Evolutionary conservation across 2,888 invertebrate species (phyloP), one percentile per base, ranked within the genome.

Genomic region (Sycophila texana): DNA sequence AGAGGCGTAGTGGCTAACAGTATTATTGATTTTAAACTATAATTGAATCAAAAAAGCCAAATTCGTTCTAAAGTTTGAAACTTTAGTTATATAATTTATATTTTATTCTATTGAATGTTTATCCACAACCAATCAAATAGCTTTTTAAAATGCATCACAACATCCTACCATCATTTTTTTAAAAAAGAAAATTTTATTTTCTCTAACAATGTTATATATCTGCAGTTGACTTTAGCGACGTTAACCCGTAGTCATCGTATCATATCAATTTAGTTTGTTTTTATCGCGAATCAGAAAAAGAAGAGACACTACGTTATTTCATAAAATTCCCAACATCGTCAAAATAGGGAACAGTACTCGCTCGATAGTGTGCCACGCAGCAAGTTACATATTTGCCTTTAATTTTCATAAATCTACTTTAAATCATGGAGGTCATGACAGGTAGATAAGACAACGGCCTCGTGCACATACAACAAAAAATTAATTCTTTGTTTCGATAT

Each of bases 331-430:
- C 22, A 0, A 5, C 26, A 13, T 1, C n/a, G 4, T 14, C n/a
- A 53, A 14, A 14, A 60, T 13, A 26, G 14, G 3, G 10, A 14
- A 13, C 20, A 18, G 5, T 20, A 5, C 13, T 20, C n/a, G 18
- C 55, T 55, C 18, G 18, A 20, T 16, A 16, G 18, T 18, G 58
- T 14, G 30, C 10, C 30, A 63, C n/a, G 7, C 39, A 16, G 61
- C 7, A 10, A 39, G 30, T 26, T 1, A 39, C 5, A 16, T 39
- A 18, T 63, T 63, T 63, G 18, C 47, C 39, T 47, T 63, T 63
- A 18, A 47, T 47, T 47, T 39, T 63, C 63, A 4, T 63, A 63
- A 63, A 63, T 63, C 47, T 39, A 47, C 13, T 63, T 18, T 18
- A 47, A 47, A 63, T 47, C 4, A 10, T n/a, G 18, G 47, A 47